Conservation (phyloP, 2,113 vertebrate species). For the Empidonax alnorum region DNA sequence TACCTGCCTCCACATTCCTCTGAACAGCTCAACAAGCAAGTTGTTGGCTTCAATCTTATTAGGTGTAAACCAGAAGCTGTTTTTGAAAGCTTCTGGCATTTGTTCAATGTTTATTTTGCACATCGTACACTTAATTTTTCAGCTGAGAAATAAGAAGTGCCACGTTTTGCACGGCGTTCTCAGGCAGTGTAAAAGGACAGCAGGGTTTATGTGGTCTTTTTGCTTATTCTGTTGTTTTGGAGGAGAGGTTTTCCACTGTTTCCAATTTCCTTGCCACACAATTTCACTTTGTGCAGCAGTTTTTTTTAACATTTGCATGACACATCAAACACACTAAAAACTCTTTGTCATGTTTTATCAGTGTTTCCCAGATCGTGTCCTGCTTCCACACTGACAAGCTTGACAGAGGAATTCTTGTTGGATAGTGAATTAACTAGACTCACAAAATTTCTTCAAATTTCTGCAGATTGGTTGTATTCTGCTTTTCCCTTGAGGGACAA, state of each 20-base stretch:
- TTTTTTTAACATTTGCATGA: neutral
- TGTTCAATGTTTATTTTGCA: neutral
- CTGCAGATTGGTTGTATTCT: neutral
- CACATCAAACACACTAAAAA: constrained; percentile 20
- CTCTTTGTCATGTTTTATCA: constrained; percentile 42
- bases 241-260: neutral
- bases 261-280: neutral
- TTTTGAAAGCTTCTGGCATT: neutral
- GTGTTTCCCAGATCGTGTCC: neutral
- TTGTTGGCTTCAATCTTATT: neutral
- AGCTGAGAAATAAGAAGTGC: neutral
- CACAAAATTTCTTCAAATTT: neutral
- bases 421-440: neutral
- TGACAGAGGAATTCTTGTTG: neutral
- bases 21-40: neutral
- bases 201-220: neutral
- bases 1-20: neutral
- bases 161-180: neutral
- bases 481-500: neutral
- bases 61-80: neutral
- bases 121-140: neutral
- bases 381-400: neutral
- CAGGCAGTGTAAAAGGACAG: neutral
- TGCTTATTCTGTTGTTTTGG: neutral
- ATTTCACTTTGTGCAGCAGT: neutral